Base-by-base conservation (phyloP, 2,888 invertebrate genomes). In the Antheraea yamamai region DNA sequence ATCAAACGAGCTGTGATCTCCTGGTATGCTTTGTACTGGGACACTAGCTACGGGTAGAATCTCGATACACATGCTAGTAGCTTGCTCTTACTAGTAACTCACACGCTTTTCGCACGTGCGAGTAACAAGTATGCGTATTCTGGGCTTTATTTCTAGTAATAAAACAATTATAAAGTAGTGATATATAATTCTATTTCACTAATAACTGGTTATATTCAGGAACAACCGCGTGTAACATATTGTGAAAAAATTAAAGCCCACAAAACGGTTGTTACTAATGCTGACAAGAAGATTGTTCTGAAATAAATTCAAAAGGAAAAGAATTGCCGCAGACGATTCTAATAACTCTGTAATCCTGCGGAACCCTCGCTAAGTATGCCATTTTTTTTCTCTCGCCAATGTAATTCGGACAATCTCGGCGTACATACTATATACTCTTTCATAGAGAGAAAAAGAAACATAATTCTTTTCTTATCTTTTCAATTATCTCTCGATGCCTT, bases 391-490 rank as follows among this genome's bases (percentile, higher is more conserved):
- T 35, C 70, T 70, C 70, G 39, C 70, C 39, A 70, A 18, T 70
- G 70, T 70, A 70, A 66, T 70, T 70, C 70, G 39, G 39, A 70
- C 70, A 70, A 70, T 70, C 39, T 70, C 39, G 20, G 8, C 70
- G 39, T n/a, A 70, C 39, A 70, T 70, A 35, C 35, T 68, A 35
- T 26, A n/a, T 39, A 39, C 70, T 61, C 23, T 23, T 61, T 61
- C 61, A 61, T 61, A 70, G 39, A 70, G 70, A 70, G 39, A 70
- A 39, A 70, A 26, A 70, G 70, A 70, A 70, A 39, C 79, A 84
- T 85, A 84, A 84, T 84, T 86, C 85, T 83, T 81, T 78, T 76
- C 80, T 84, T 90, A 90, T 90, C 90, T 90, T 89, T 90, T 89
- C 90, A 90, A 90, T 90, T 90, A 90, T 87, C 87, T 87, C 81